Percentiles rank a stretch among this genome's conserved stretches.
Conservation (phyloP, 1,140 invertebrate species). For the Heliothis subflexa region DNA sequence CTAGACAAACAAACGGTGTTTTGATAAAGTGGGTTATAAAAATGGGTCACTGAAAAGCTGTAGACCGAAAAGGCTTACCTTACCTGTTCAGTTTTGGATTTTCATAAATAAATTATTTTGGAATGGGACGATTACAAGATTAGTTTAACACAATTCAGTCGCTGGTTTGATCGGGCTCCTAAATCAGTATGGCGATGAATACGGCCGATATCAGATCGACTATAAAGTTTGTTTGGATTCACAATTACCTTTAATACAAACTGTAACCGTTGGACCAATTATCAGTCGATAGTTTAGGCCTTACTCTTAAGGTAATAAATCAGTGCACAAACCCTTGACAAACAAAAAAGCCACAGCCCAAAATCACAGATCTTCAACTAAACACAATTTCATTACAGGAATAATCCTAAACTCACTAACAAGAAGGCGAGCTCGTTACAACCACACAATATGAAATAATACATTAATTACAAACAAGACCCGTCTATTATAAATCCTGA, state of each 20-base stretch:
- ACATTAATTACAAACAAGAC: constrained; percentile 1
- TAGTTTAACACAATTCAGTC: no score
- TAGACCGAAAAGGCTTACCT: constrained; percentile 1
- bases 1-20: constrained; percentile 31
- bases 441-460: not conserved
- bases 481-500: constrained; percentile 23
- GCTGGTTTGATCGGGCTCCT: no score
- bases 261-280: no score
- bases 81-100: not conserved
- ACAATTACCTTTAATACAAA: no score
- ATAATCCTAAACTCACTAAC: not conserved
- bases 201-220: no score
- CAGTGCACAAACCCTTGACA: no score
- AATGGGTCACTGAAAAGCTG: constrained; percentile 10
- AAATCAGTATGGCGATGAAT: no score
- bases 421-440: constrained; percentile 1
- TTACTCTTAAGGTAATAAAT: no score
- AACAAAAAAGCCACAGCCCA: not conserved
- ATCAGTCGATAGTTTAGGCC: no score
- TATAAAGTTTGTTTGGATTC: no score
- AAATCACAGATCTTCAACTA: not conserved
- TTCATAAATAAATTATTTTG: no score
- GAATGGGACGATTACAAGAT: not conserved
- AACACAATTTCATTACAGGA: not conserved
- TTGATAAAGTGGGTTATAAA: constrained; percentile 15